These are phyloP conservation scores for Napeogenes sylphis DNA, from an alignment of 2,888 invertebrate species.

Conservation along the genomic window DNA sequence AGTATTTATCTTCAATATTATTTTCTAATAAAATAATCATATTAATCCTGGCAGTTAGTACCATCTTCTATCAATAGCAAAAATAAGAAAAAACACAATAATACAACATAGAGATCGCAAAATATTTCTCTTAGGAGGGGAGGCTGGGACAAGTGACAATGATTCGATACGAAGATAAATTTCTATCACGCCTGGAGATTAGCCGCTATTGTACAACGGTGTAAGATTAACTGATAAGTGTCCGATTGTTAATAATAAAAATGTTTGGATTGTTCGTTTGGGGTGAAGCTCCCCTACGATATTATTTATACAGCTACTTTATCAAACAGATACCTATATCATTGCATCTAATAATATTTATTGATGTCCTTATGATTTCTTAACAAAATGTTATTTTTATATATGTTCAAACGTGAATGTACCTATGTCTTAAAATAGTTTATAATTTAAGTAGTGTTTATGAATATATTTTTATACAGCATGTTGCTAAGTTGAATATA, in stretches of 20 bases:
- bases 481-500: too few relatives aligned
- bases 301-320: constrained; percentile 55
- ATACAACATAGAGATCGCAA: constrained; percentile 43
- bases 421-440: too few relatives aligned
- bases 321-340: constrained; percentile 26
- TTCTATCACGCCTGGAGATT: constrained; percentile 73
- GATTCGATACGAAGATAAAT: constrained; percentile 64
- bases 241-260: constrained; percentile 71
- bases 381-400: too few relatives aligned
- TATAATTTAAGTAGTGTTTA: too few relatives aligned
- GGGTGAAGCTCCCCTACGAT: constrained; percentile 45
- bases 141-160: constrained; percentile 52
- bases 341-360: constrained; percentile 2
- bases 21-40: too few relatives aligned
- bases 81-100: constrained; percentile 9
- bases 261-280: constrained; percentile 57
- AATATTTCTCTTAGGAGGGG: constrained; percentile 47
- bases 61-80: constrained; percentile 5
- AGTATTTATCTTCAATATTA: too few relatives aligned
- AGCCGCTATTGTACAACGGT: constrained; percentile 66
- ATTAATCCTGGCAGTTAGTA: too few relatives aligned
- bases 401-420: too few relatives aligned
- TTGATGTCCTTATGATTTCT: background rate
- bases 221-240: constrained; percentile 78
- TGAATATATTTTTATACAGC: too few relatives aligned